phyloP scores from a whole-genome alignment of 2,797 vertebrate genomes.

The Sebastolobus alascanus region DNA sequence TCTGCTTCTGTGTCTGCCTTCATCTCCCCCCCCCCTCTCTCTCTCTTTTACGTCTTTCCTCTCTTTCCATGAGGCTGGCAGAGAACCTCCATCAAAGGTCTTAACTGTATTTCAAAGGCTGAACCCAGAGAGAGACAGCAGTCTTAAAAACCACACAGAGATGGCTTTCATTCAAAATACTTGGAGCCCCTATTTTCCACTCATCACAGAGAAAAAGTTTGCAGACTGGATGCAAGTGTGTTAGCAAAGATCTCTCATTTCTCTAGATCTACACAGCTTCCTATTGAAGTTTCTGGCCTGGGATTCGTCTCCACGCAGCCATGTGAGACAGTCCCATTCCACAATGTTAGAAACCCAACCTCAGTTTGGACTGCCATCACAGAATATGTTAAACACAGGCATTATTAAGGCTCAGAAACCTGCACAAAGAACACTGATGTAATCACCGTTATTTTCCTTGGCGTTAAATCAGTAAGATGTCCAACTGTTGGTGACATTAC shows the following conservation, averaged over 20 bases:
- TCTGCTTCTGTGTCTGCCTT: slow-evolving; percentile 74
- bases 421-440: slow-evolving; percentile 90
- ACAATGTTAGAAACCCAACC: slow-evolving; percentile 72
- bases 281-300: slow-evolving; percentile 74
- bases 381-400: slow-evolving; percentile 89
- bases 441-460: slow-evolving; percentile 92
- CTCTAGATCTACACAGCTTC: slow-evolving; percentile 72
- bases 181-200: slow-evolving; percentile 86
- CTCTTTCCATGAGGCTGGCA: slow-evolving; percentile 85
- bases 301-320: slow-evolving; percentile 75
- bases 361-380: slow-evolving; percentile 71
- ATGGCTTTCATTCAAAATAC: slow-evolving; percentile 86
- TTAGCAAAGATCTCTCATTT: slow-evolving; percentile 81
- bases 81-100: slow-evolving; percentile 86
- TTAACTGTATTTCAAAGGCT: slow-evolving; percentile 88
- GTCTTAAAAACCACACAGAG: slow-evolving; percentile 86
- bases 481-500: slow-evolving; percentile 86
- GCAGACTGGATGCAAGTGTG: slow-evolving; percentile 82
- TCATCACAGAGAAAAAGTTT: slow-evolving; percentile 86
- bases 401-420: slow-evolving; percentile 88
- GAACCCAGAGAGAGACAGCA: slow-evolving; percentile 84
- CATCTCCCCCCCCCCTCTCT: slow-evolving; percentile 61
- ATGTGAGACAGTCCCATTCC: slow-evolving; percentile 71
- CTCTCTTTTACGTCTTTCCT: slow-evolving; percentile 76
- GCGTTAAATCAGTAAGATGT: slow-evolving; percentile 87